Evolutionary conservation across 2,888 invertebrate genomes (phyloP), one percentile per base, ranked within the genome.

Genomic region (Drosophila atripex): DNA sequence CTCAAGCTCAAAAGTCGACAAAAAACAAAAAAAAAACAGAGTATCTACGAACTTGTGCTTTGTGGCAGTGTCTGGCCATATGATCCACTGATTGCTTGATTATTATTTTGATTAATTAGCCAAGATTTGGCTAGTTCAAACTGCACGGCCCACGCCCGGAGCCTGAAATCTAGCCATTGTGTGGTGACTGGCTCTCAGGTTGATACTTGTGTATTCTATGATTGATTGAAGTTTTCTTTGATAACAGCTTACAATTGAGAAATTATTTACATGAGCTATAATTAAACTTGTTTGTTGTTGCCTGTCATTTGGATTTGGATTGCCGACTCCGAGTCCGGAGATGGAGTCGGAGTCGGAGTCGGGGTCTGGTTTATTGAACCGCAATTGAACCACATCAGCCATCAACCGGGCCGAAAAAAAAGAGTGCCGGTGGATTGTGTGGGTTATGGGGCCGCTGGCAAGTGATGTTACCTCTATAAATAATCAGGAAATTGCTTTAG

Each of bases 61-160:
- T 77, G 66, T 78, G 84, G 55, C 72, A 56, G 75, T 77, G 76
- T 78, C 80, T 75, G 76, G 59, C 78, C 68, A 63, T 76, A 76
- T 86, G 88, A 82, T 88, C 86, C 89, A 88, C 88, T 86, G 88
- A 88, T 88, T 86, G 77, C 86, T 85, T 84, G 86, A 86, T 89
- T 89, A 90, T 89, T 88, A 80, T 83, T 89, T 90, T 90, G 90
- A 89, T 89, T 89, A 90, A 89, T 89, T 89, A 89, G 90, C 78
- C 76, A 71, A 80, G 89, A 89, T 90, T 88, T 88, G 84, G 83
- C 77, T 86, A 84, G 88, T 88, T 80, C 88, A 78, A 84, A 73
- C 82, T 77, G 73, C 77, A 69, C 77, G 71, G 83, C 88, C 88
- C 85, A 85, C 88, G 85, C 88, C 88, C 78, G 64, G 61, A 85